Conservation (phyloP, 2,113 vertebrate genomes). For the Engraulis encrasicolus region DNA sequence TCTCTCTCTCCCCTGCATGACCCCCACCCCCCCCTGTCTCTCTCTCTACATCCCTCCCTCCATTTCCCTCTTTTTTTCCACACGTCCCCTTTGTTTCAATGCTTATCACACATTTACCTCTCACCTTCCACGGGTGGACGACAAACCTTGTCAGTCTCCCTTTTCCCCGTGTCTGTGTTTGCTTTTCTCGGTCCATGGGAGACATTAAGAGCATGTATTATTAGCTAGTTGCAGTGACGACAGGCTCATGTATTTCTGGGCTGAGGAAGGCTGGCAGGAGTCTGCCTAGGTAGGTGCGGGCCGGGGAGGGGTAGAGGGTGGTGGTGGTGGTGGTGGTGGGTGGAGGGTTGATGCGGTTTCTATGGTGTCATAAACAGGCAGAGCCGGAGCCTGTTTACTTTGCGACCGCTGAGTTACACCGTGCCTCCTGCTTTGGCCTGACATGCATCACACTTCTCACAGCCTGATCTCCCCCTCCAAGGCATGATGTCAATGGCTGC, state of each 20-base stretch:
- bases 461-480: neutral
- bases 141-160: neutral
- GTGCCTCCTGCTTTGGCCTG: neutral
- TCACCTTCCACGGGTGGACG: neutral
- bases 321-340: too few relatives aligned
- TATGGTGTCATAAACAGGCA: neutral
- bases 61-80: slow-evolving; percentile 26
- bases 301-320: too few relatives aligned
- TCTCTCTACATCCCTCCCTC: slow-evolving; percentile 25
- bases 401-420: neutral
- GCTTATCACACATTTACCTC: neutral
- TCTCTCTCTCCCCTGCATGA: too few relatives aligned
- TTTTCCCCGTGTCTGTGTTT: neutral
- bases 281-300: neutral
- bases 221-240: neutral
- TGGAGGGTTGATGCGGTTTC: too few relatives aligned
- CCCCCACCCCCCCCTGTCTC: too few relatives aligned
- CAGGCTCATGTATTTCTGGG: slow-evolving; percentile 7
- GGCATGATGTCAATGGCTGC: neutral
- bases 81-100: slow-evolving; percentile 1
- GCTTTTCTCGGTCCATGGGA: neutral
- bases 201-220: slow-evolving; percentile 16
- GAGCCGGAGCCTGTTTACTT: neutral
- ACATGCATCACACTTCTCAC: neutral
- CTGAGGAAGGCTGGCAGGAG: neutral